Evolutionary conservation across 2,888 invertebrate genomes (phyloP), one percentile per base, ranked within the genome.

Genomic region (Nycteola revayana): DNA sequence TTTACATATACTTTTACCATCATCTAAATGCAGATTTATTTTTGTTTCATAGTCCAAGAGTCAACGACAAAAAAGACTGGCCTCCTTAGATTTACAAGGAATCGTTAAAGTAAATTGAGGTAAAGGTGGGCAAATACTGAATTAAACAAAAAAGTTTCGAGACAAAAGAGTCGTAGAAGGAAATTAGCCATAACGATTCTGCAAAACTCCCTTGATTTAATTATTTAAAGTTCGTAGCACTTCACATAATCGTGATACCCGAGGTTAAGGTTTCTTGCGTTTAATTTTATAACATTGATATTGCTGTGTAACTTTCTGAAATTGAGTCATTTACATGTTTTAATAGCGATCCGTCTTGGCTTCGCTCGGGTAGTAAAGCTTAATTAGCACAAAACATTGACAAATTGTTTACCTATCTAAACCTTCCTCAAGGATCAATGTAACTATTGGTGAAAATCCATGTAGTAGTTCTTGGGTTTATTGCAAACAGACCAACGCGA

Each of bases 101-200:
- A 67, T 75, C 75, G 67, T 82, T 79, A 80, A 72, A 75, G 68
- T 67, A 78, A 82, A 79, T 80, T 80, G 75, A 74, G 76, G 78
- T 70, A 66, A 73, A 77, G 68, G 73, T 78, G 65, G 59, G 57
- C 60, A 73, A 73, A 75, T 68, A 66, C 67, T 64, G 53, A 73
- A 73, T 52, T 61, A 67, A 70, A 67, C 53, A 57, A 65, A 58
- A 49, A 57, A 66, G 51, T 50, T 37, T 45, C 31, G 20, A 39
- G 25, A 32, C 36, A 54, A 66, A 59, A 47, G 38, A 59, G 59
- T 54, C 36, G 45, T 50, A 40, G 38, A 59, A 55, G 57, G 42
- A 60, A 67, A 69, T 66, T 66, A 68, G 50, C 61, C 42, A 50
- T 60, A 61, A 67, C 64, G 55, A 67, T 69, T 53, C 49, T 49